phyloP scores from a whole-genome alignment of 1,140 invertebrate genomes.

The Zophobas atratus region DNA sequence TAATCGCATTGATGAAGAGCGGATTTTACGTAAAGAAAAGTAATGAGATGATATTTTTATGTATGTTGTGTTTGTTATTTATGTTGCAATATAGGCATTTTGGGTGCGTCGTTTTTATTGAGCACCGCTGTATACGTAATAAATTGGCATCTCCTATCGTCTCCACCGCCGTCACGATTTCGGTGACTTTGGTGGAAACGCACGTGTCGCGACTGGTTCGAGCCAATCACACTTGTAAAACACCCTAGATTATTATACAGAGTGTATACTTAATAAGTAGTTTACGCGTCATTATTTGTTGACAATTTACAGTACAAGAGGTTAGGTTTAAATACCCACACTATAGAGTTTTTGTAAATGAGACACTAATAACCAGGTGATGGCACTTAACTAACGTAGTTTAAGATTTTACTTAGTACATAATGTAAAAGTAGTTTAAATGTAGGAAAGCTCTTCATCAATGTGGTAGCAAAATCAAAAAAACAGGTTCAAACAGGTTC shows the following conservation, averaged over 20 bases:
- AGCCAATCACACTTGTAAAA: conserved; percentile 30
- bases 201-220: conserved; percentile 27
- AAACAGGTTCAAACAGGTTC: conserved; percentile 37
- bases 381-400: conserved; percentile 63
- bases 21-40: conserved; percentile 40
- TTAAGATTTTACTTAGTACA: conserved; percentile 59
- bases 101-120: conserved; percentile 39
- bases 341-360: conserved; percentile 65
- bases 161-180: not conserved
- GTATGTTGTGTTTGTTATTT: conserved; percentile 53
- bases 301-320: conserved; percentile 66
- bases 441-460: conserved; percentile 62
- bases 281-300: conserved; percentile 54
- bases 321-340: conserved; percentile 63
- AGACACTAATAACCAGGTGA: conserved; percentile 66
- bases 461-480: conserved; percentile 62
- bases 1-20: conserved; percentile 65
- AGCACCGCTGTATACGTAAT: conserved; percentile 31
- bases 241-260: conserved; percentile 53
- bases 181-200: not conserved
- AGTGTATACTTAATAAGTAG: conserved; percentile 62
- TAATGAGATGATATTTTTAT: conserved; percentile 49
- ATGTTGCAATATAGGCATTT: conserved; percentile 55
- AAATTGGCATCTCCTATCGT: conserved; percentile 22
- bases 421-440: conserved; percentile 61